Conservation (phyloP, 2,797 vertebrate species). For the Coranthus polyacanthus region DNA sequence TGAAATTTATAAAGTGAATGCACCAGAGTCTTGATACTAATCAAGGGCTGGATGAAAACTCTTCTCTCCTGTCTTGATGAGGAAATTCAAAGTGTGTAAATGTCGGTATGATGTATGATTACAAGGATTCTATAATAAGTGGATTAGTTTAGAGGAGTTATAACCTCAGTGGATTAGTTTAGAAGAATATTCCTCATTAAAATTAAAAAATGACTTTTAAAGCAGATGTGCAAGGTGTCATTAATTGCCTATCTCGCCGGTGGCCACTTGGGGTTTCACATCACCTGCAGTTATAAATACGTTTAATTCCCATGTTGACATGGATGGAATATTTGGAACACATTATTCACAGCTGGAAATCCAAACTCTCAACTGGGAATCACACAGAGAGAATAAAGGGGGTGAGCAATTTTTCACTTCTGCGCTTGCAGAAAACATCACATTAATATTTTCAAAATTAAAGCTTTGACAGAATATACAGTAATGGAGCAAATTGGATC, state of each 20-base stretch:
- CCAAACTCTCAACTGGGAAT: not conserved
- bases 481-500: too few species aligned
- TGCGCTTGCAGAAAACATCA: not conserved
- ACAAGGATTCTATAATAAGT: constrained; percentile 2
- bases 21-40: not conserved
- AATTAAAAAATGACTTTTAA: constrained; percentile 5
- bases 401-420: not conserved
- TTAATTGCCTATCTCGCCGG: not conserved
- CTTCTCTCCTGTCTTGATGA: constrained; percentile 2
- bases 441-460: not conserved
- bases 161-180: not conserved
- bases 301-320: not conserved
- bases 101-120: constrained; percentile 17
- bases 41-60: constrained; percentile 26
- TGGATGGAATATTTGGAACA: not conserved
- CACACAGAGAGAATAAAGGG: not conserved
- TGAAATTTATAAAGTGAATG: constrained; percentile 24
- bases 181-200: constrained; percentile 6
- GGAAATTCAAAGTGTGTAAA: constrained; percentile 9
- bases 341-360: not conserved
- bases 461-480: too few species aligned
- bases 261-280: not conserved
- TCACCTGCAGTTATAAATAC: not conserved
- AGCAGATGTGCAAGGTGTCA: not conserved
- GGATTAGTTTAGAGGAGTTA: constrained; percentile 4